A percentile compares a stretch with the other conserved stretches of the same genome.
These are phyloP conservation scores for Alaudala cheleensis DNA, from an alignment of 2,113 vertebrate species.

Conservation along the genomic window DNA sequence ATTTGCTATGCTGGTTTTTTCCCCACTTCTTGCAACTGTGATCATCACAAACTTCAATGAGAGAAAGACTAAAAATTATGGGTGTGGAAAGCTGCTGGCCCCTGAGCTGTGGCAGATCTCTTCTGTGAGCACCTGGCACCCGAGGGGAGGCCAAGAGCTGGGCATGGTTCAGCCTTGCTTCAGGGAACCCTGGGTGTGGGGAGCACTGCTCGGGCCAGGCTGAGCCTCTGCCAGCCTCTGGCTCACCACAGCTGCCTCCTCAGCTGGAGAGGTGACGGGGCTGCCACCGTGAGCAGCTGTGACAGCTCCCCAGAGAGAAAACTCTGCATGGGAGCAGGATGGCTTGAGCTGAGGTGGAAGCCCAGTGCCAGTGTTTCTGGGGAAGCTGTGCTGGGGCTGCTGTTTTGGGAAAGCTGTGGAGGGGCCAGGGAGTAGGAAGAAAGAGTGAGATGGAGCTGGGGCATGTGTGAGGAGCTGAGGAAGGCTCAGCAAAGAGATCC, in stretches of 20 bases:
- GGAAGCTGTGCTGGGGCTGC: rapidly evolving
- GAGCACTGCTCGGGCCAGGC: rapidly evolving
- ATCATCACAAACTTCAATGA: background rate
- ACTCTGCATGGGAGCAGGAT: rapidly evolving
- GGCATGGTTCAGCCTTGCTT: rapidly evolving
- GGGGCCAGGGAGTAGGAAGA: background rate
- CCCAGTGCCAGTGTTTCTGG: rapidly evolving
- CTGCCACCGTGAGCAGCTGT: rapidly evolving
- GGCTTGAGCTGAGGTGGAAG: background rate
- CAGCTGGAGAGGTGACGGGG: no score
- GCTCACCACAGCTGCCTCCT: background rate
- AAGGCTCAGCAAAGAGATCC: rapidly evolving
- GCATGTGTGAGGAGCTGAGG: background rate
- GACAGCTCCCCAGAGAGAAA: background rate
- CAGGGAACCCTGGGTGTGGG: rapidly evolving
- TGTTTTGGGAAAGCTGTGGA: background rate
- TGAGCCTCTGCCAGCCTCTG: rapidly evolving
- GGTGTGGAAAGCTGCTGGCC: background rate
- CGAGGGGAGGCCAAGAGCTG: rapidly evolving
- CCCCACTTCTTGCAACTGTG: background rate
- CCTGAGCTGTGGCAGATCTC: rapidly evolving
- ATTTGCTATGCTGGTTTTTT: background rate
- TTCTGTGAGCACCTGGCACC: rapidly evolving
- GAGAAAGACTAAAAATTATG: background rate
- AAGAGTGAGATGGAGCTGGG: background rate